phyloP scores from a whole-genome alignment of 2,113 vertebrate species.

The Dicaeum eximium region DNA sequence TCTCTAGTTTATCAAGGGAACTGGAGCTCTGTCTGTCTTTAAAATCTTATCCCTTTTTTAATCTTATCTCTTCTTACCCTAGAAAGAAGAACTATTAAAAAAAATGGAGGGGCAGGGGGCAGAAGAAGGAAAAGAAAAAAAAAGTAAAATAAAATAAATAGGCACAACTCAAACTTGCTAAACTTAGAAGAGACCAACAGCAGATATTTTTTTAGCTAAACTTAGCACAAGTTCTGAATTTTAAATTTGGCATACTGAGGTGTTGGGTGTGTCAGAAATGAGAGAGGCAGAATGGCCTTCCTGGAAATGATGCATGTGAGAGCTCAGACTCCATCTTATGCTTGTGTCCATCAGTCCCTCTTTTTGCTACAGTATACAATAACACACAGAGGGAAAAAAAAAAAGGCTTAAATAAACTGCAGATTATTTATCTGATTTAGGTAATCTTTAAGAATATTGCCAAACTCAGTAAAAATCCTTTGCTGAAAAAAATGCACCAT shows the following conservation, averaged over 20 bases:
- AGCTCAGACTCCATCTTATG: not conserved
- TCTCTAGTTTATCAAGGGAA: not conserved
- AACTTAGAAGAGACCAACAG: not conserved
- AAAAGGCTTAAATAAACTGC: not conserved
- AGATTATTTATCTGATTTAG: not conserved
- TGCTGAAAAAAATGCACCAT: not conserved
- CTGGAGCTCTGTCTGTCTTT: not conserved
- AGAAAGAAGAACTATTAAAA: not conserved
- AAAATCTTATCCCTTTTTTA: not conserved
- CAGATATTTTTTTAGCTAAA: not conserved
- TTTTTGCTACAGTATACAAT: not conserved
- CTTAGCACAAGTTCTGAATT: conserved; percentile 18
- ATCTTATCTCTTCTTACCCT: not conserved
- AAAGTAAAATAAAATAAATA: not conserved
- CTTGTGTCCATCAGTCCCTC: not conserved
- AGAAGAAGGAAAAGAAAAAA: fast-evolving
- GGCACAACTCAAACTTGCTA: not conserved
- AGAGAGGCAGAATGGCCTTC: conserved; percentile 34
- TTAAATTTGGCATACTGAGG: conserved; percentile 20
- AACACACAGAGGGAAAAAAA: not conserved
- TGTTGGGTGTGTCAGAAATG: conserved; percentile 53
- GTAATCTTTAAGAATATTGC: not conserved
- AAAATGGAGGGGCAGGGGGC: not conserved
- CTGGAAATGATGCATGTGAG: conserved; percentile 19
- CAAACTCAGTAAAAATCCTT: not conserved